Conservation (phyloP, 1,140 invertebrate genomes). For the Cydia fagiglandana region DNA sequence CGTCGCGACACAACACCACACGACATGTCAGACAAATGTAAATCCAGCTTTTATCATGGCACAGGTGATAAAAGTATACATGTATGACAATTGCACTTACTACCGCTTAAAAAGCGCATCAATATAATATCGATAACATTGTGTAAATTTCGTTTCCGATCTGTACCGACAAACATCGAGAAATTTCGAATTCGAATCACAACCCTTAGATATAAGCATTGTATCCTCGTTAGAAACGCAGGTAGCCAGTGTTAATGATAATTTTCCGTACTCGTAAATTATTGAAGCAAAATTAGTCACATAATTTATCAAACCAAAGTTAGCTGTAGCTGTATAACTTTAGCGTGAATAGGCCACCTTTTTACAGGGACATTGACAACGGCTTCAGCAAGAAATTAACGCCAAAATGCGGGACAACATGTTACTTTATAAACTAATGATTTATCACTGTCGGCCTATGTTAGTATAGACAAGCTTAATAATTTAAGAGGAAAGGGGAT, state of each 20-base stretch:
- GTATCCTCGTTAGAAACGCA: not conserved
- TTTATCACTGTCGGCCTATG: not conserved
- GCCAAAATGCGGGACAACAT: slow-evolving; percentile 3
- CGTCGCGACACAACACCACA: too few relatives aligned
- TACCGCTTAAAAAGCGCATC: too few relatives aligned
- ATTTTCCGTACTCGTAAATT: not conserved
- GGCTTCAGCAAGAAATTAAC: not conserved
- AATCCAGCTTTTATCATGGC: too few relatives aligned
- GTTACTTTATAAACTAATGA: not conserved
- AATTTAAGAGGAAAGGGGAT: too few relatives aligned
- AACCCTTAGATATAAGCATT: not conserved
- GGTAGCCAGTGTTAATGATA: not conserved
- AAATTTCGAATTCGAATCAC: too few relatives aligned
- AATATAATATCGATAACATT: too few relatives aligned
- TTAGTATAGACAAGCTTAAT: too few relatives aligned
- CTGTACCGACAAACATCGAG: too few relatives aligned
- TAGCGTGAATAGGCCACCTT: slow-evolving; percentile 7
- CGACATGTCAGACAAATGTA: too few relatives aligned
- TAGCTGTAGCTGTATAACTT: not conserved
- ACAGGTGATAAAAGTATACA: too few relatives aligned
- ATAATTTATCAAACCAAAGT: not conserved
- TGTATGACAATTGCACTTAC: too few relatives aligned
- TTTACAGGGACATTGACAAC: not conserved
- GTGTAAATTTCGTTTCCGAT: too few relatives aligned
- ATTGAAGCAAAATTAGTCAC: not conserved